phyloP scores from a whole-genome alignment of 2,797 vertebrate genomes.

The Anguilla marmorata region DNA sequence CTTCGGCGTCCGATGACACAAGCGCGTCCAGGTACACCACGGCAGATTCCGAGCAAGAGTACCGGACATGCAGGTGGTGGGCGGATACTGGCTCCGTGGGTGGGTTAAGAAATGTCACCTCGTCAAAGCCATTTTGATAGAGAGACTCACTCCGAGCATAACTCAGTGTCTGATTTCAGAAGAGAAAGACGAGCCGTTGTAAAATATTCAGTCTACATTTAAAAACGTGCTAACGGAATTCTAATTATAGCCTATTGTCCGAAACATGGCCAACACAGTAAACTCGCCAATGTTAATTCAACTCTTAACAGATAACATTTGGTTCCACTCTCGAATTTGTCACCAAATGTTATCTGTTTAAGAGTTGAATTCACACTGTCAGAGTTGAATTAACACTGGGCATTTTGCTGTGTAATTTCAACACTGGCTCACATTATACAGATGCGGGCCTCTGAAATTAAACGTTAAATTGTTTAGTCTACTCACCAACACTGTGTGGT shows the following conservation, averaged over 20 bases:
- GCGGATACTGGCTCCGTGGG: slow-evolving; percentile 58
- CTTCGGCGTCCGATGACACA: slow-evolving; percentile 63
- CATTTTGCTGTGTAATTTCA: too few species aligned
- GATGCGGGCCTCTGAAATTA: background rate
- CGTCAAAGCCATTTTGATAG: background rate
- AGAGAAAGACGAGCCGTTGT: background rate
- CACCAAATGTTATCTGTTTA: too few species aligned
- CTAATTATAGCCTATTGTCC: background rate
- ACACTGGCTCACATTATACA: background rate
- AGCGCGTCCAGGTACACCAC: slow-evolving; percentile 66
- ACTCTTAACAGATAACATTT: too few species aligned
- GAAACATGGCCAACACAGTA: background rate
- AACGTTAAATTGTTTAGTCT: background rate
- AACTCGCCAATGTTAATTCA: too few species aligned
- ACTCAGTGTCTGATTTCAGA: slow-evolving; percentile 34
- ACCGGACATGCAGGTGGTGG: slow-evolving; percentile 59
- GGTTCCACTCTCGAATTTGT: too few species aligned
- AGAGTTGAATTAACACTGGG: too few species aligned
- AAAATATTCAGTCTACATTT: background rate
- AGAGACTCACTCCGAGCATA: background rate
- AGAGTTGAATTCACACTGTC: too few species aligned
- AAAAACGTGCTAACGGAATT: background rate
- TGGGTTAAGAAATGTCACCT: slow-evolving; percentile 70
- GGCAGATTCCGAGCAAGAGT: slow-evolving; percentile 63
- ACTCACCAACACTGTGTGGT: slow-evolving; percentile 28